Evolutionary conservation across 2,888 invertebrate species (phyloP).

Genomic region (Alentia gelatinosa): DNA sequence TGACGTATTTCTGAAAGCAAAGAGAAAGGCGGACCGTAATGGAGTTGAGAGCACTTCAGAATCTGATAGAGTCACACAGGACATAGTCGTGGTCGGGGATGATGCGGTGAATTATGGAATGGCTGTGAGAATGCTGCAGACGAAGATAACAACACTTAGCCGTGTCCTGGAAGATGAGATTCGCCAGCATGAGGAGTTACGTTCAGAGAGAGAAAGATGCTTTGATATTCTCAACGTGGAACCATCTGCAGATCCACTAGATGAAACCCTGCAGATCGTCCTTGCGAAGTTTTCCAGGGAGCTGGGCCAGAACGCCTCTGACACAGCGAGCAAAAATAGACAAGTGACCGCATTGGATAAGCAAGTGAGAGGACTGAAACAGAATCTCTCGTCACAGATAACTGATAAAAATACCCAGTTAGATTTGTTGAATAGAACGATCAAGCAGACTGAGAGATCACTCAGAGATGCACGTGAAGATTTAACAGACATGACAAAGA

Average conservation of each 20-base stretch:
- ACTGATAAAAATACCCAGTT: background rate
- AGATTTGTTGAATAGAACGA: background rate
- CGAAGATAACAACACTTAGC: background rate
- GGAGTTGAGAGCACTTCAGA: background rate
- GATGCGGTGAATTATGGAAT: background rate
- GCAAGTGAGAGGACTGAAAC: background rate
- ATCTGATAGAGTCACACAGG: background rate
- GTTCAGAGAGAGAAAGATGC: background rate
- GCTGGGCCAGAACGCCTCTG: background rate
- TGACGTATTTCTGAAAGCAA: background rate
- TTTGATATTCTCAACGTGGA: slow-evolving; percentile 12
- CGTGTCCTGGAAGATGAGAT: slow-evolving; percentile 18
- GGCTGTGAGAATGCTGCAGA: slow-evolving; percentile 1
- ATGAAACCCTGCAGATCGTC: background rate
- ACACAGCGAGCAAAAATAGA: background rate
- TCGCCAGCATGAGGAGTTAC: background rate
- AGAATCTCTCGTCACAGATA: background rate
- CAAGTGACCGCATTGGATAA: background rate
- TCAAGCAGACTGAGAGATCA: background rate
- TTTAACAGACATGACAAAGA: background rate
- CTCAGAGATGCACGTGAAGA: background rate
- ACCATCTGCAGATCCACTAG: background rate
- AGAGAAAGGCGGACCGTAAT: background rate
- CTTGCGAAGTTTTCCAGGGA: slow-evolving; percentile 2
- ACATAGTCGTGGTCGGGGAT: background rate